phyloP scores from a whole-genome alignment of 2,113 vertebrate species.

The Pomatorhinus ruficollis region DNA sequence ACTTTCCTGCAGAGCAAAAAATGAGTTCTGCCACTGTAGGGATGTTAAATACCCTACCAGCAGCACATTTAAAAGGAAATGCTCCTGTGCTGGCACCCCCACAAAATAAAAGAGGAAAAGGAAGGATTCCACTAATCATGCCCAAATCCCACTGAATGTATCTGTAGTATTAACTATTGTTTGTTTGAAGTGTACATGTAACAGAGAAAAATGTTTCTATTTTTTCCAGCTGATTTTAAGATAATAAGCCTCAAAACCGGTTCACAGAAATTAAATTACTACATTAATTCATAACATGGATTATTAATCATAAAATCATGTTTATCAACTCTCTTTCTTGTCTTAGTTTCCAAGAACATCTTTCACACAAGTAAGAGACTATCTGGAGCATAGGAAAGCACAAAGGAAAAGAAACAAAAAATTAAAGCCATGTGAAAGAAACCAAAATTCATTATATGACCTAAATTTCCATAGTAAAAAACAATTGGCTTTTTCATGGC shows the following conservation, averaged over 20 bases:
- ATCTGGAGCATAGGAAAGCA: background rate
- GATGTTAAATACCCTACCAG: background rate
- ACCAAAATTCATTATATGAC: background rate
- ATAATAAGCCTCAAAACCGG: background rate
- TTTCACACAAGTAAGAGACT: background rate
- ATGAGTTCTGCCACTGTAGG: background rate
- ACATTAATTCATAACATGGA: background rate
- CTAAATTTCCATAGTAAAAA: background rate
- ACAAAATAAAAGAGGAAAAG: background rate
- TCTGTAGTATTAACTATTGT: background rate
- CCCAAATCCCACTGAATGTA: background rate
- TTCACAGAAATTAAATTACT: background rate
- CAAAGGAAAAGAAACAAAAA: background rate
- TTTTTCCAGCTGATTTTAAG: background rate
- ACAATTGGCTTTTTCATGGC: background rate
- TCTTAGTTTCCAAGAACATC: background rate
- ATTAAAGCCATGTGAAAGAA: background rate
- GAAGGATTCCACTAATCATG: rapidly evolving
- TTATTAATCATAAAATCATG: background rate
- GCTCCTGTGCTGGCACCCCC: background rate
- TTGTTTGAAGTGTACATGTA: background rate
- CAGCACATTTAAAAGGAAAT: background rate
- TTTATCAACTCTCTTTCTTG: background rate
- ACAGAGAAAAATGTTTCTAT: background rate
- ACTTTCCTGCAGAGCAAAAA: background rate